phyloP scores from a whole-genome alignment of 2,888 invertebrate genomes.

The Aphodius granarius region DNA sequence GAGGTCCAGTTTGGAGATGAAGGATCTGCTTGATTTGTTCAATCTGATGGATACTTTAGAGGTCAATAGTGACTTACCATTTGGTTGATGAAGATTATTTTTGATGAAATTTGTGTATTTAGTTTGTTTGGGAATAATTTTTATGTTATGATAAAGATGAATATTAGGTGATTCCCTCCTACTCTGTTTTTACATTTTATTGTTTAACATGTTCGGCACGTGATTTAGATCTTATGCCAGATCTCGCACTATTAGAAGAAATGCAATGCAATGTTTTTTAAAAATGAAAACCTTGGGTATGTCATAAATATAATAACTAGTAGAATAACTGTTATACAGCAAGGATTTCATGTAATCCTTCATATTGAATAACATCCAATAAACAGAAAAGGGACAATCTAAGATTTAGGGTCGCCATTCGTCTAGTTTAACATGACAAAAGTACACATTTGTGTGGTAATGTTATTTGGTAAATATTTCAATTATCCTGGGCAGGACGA shows the following conservation, averaged over 20 bases:
- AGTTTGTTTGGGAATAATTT: slow-evolving; percentile 39
- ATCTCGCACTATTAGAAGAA: no score
- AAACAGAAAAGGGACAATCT: slow-evolving; percentile 2
- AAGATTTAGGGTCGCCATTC: slow-evolving; percentile 41
- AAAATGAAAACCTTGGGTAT: no score
- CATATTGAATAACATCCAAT: slow-evolving; percentile 4
- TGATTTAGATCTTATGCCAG: no score
- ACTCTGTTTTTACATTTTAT: no score
- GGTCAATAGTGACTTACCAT: neutral
- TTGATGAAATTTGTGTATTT: slow-evolving; percentile 31
- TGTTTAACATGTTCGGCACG: no score
- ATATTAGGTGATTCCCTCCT: no score
- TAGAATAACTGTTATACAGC: neutral
- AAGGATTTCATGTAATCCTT: neutral
- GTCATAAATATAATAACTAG: no score
- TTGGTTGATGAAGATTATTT: neutral
- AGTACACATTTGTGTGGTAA: slow-evolving; percentile 48
- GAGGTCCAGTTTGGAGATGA: slow-evolving; percentile 1
- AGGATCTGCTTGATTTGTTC: slow-evolving; percentile 1
- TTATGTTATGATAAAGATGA: neutral
- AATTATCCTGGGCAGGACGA: slow-evolving; percentile 43
- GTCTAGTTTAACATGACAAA: slow-evolving; percentile 52
- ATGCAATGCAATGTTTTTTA: no score
- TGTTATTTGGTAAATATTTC: slow-evolving; percentile 53
- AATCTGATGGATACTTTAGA: slow-evolving; percentile 4